Conservation (phyloP, 1,140 invertebrate species). For the Scaptomyza pallida region DNA sequence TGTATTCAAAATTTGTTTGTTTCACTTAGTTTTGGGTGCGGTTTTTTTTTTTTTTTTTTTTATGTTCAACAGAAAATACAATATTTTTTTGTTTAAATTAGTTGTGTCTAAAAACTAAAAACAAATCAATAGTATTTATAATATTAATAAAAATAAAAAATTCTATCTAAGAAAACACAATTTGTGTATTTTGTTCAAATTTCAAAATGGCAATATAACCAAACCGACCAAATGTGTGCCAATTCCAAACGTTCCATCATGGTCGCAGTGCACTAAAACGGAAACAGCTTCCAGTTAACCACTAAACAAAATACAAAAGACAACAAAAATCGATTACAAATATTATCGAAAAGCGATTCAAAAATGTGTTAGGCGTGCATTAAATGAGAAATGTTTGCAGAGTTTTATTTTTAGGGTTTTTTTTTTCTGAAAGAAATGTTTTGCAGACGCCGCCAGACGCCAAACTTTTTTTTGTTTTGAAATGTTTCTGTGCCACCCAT, state of each 20-base stretch:
- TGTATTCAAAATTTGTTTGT: slow-evolving; percentile 16
- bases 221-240: slow-evolving; percentile 53
- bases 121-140: slow-evolving; percentile 72
- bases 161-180: slow-evolving; percentile 79
- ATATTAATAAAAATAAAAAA: slow-evolving; percentile 74
- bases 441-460: slow-evolving; percentile 60
- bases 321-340: slow-evolving; percentile 31
- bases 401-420: slow-evolving; percentile 11
- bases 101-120: slow-evolving; percentile 71
- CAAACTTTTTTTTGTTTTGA: slow-evolving; percentile 39
- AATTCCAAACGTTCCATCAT: slow-evolving; percentile 58
- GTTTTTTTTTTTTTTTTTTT: slow-evolving; percentile 3
- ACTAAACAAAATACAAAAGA: slow-evolving; percentile 57
- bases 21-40: slow-evolving; percentile 37
- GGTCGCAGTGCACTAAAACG: slow-evolving; percentile 66
- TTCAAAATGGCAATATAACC: slow-evolving; percentile 67
- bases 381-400: slow-evolving; percentile 49
- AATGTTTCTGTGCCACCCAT: slow-evolving; percentile 38
- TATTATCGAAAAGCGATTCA: too few species aligned
- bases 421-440: slow-evolving; percentile 40
- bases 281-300: slow-evolving; percentile 84
- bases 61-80: slow-evolving; percentile 45
- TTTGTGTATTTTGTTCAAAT: slow-evolving; percentile 68
- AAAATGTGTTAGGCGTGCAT: slow-evolving; percentile 55
- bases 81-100: slow-evolving; percentile 70